Percentiles rank a stretch among this genome's conserved stretches.
Conservation (phyloP, 2,797 vertebrate genomes). For the Adelosebastes latens region DNA sequence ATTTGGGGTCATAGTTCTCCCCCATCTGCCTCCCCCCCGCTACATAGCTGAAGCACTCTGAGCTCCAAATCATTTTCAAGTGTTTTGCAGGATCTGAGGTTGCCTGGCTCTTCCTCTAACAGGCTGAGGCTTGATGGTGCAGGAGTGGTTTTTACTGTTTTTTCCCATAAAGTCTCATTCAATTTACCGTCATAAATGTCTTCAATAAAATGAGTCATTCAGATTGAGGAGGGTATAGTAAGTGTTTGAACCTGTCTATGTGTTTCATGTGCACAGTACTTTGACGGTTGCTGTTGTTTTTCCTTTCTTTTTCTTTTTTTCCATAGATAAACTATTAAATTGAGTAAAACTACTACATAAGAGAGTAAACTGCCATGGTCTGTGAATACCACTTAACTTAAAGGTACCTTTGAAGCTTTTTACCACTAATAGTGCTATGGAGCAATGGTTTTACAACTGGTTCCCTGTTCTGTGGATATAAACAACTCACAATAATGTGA, state of each 20-base stretch:
- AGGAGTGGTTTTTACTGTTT: constrained; percentile 47
- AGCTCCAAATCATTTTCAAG: constrained; percentile 42
- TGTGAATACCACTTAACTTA: neutral
- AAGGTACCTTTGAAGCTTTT: neutral
- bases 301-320: neutral
- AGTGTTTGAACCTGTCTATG: constrained; percentile 33
- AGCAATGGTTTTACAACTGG: neutral
- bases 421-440: no score
- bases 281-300: constrained; percentile 1
- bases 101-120: constrained; percentile 28
- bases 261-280: neutral
- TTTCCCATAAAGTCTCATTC: constrained; percentile 30
- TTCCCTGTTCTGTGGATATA: neutral
- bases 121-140: constrained; percentile 42
- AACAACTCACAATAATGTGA: neutral
- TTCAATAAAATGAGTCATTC: constrained; percentile 45
- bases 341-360: neutral
- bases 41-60: constrained; percentile 28
- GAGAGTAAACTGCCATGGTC: neutral
- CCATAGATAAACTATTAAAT: neutral
- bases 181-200: constrained; percentile 33
- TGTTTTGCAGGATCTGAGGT: constrained; percentile 29
- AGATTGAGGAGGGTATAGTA: neutral
- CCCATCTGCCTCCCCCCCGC: neutral
- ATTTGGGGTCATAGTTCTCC: constrained; percentile 37